Conservation (phyloP, 2,797 vertebrate species). For the Sebastes oblongus region DNA sequence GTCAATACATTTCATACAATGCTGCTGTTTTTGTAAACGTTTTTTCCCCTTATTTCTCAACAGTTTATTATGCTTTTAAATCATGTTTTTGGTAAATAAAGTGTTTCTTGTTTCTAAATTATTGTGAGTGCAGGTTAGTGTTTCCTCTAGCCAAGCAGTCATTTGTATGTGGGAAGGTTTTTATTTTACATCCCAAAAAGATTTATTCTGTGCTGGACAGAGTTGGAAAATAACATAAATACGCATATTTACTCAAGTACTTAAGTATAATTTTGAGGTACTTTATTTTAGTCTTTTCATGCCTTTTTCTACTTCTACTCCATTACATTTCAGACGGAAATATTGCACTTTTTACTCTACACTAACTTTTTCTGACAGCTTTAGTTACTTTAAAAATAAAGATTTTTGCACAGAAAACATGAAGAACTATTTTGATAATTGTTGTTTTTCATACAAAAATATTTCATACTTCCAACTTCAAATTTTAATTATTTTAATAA, state of each 20-base stretch:
- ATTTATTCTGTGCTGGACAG: neutral
- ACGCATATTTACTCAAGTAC: neutral
- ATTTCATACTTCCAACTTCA: too few species aligned
- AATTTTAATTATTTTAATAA: too few species aligned
- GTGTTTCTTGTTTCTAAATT: neutral
- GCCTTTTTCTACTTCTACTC: neutral
- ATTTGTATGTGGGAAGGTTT: neutral
- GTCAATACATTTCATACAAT: neutral
- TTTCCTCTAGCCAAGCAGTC: neutral
- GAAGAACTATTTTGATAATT: too few species aligned
- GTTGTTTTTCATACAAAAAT: too few species aligned
- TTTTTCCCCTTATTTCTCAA: neutral
- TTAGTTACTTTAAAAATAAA: neutral
- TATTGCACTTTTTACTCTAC: neutral
- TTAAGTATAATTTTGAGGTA: neutral
- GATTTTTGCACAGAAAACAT: neutral
- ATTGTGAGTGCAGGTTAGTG: neutral
- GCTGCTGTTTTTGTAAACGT: neutral
- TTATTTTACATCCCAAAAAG: neutral
- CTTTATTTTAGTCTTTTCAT: neutral
- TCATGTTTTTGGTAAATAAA: slow-evolving; percentile 10
- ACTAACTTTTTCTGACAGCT: neutral
- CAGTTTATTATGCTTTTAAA: neutral
- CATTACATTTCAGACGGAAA: neutral
- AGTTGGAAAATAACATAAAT: neutral